Evolutionary conservation across 2,113 vertebrate species (phyloP).

Genomic region (Podarcis muralis): DNA sequence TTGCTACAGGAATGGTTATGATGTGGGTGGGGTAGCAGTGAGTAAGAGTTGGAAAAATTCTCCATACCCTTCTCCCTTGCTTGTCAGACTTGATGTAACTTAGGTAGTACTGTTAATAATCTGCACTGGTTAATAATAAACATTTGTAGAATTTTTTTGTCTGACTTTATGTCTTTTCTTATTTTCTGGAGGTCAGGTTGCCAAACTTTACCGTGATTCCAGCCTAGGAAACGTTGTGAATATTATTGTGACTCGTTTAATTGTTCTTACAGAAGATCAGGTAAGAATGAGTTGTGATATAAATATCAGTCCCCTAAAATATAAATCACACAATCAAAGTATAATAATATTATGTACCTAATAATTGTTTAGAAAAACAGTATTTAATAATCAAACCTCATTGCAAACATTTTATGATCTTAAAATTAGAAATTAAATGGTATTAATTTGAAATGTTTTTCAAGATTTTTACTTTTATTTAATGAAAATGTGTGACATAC

Average conservation of each 20-base stretch:
- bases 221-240: slow-evolving; percentile 99
- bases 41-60: background rate
- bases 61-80: no score
- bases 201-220: slow-evolving; percentile 99
- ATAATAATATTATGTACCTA: slow-evolving; percentile 38
- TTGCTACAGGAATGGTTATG: background rate
- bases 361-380: slow-evolving; percentile 56
- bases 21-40: background rate
- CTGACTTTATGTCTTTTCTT: slow-evolving; percentile 99
- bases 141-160: slow-evolving; percentile 78
- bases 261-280: slow-evolving; percentile 98
- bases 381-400: slow-evolving; percentile 57
- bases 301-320: slow-evolving; percentile 46
- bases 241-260: slow-evolving; percentile 97
- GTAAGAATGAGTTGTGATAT: slow-evolving; percentile 73
- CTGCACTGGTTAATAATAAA: background rate
- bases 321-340: background rate
- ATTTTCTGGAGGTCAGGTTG: slow-evolving; percentile 99
- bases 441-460: slow-evolving; percentile 48
- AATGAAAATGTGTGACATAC: slow-evolving; percentile 40
- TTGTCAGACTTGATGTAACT: background rate
- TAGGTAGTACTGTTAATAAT: background rate
- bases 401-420: slow-evolving; percentile 51
- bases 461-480: slow-evolving; percentile 48
- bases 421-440: slow-evolving; percentile 59